Conservation (phyloP, 1,140 invertebrate species). For the Anastrepha ludens region DNA sequence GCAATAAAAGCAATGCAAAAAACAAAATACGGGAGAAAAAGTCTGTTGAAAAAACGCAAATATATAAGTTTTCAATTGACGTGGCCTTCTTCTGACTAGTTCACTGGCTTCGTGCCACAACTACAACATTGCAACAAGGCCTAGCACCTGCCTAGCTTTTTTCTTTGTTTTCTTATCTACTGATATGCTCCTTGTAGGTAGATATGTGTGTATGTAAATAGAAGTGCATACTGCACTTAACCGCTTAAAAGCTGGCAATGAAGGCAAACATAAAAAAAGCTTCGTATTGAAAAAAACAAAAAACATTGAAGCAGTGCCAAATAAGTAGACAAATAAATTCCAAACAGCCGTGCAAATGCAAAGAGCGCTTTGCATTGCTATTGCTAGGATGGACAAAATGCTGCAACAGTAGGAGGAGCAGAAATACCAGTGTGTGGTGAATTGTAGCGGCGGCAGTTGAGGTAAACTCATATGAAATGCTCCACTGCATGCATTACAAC, state of each 20-base stretch:
- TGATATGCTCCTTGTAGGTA: not conserved
- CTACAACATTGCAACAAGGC: not conserved
- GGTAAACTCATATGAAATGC: not conserved
- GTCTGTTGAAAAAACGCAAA: not conserved
- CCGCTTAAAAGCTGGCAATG: constrained; percentile 35
- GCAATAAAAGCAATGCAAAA: not conserved
- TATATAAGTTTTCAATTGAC: constrained; percentile 41
- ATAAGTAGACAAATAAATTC: not conserved
- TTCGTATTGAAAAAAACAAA: not conserved
- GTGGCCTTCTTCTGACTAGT: not conserved
- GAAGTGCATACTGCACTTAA: not conserved
- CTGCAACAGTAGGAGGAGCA: not conserved
- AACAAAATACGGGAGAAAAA: not conserved
- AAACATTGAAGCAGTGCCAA: not conserved
- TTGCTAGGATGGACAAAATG: no score
- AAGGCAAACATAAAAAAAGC: not conserved
- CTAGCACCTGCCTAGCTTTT: not conserved
- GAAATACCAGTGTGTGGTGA: not conserved
- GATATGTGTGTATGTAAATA: not conserved
- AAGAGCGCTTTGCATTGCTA: not conserved
- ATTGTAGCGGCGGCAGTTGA: not conserved
- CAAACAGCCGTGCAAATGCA: not conserved
- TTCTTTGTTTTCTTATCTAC: not conserved
- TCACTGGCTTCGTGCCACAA: constrained; percentile 1
- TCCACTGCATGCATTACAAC: not conserved